Base-by-base conservation (phyloP, 2,113 vertebrate species). In the Bufo gargarizans region DNA sequence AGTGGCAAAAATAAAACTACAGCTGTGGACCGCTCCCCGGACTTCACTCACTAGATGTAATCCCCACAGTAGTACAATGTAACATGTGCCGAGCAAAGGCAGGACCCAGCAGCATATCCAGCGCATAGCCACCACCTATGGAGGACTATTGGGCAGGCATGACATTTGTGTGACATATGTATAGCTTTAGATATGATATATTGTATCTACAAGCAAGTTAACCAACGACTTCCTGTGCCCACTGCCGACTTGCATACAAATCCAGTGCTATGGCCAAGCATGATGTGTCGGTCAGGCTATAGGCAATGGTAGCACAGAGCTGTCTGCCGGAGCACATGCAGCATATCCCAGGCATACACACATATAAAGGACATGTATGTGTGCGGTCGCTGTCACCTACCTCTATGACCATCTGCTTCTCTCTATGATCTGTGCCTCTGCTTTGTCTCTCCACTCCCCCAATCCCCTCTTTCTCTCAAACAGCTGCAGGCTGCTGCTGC, bases 401-500 rank as follows among this genome's bases (percentile, higher is more conserved):
- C 87, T 81, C 77, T 71, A 22, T 58, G 69, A 47, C 59, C 49
- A 61, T 81, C 58, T 59, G 53, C 45, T 63, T 13, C 78, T 7
- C 55, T 53, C 71, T 78, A 4, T 65, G 58, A 12, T 82, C 79
- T 88, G 77, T 8, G 9, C 11, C 85, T 79, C 69, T 76, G 49
- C n/a, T 33, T 67, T 77, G n/a, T 84, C 81, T 77, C 56, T 45
- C n/a, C 59, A 83, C 87, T 55, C 63, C 87, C 87, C 72, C 47
- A 16, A 65, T 71, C 49, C 77, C 22, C 61, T 80, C 79, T 79
- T 80, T 80, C 81, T 84, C 58, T 89, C 59, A 83, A 63, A 88
- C 79, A 82, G 84, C 82, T 86, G 77, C 84, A 88, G 77, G 80
- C 86, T 80, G 56, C 72, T 77, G 53, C 83, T 74, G 71, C 71